phyloP scores from a whole-genome alignment of 2,113 vertebrate genomes.

The Furnarius figulus region DNA sequence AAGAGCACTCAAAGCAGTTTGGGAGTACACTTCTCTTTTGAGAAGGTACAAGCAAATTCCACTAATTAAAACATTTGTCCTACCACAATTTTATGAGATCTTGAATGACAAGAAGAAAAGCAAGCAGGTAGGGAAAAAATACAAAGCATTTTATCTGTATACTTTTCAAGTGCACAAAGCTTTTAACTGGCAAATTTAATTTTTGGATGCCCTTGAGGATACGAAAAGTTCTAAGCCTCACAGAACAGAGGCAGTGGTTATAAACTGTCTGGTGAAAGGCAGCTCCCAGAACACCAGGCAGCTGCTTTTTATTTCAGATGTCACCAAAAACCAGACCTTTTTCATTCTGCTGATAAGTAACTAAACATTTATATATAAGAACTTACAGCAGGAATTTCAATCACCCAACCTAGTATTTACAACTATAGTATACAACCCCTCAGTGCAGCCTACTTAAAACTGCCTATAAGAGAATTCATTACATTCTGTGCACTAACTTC shows the following conservation, averaged over 20 bases:
- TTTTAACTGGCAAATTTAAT: background rate
- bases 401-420: background rate
- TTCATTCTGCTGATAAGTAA: constrained; percentile 33
- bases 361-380: constrained; percentile 38
- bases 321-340: background rate
- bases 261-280: background rate
- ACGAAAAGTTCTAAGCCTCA: background rate
- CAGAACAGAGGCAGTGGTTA: background rate
- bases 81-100: background rate
- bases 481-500: background rate
- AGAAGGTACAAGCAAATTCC: background rate
- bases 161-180: background rate
- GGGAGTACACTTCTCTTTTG: background rate
- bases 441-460: background rate
- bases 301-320: constrained; percentile 42
- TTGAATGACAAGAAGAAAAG: background rate
- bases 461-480: background rate
- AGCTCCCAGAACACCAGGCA: background rate
- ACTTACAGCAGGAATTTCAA: constrained; percentile 20
- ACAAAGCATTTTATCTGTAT: background rate
- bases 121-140: background rate
- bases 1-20: background rate
- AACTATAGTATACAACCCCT: background rate
- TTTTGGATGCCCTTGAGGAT: background rate
- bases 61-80: background rate